phyloP scores from a whole-genome alignment of 1,140 invertebrate species.

The Platyura marginata region DNA sequence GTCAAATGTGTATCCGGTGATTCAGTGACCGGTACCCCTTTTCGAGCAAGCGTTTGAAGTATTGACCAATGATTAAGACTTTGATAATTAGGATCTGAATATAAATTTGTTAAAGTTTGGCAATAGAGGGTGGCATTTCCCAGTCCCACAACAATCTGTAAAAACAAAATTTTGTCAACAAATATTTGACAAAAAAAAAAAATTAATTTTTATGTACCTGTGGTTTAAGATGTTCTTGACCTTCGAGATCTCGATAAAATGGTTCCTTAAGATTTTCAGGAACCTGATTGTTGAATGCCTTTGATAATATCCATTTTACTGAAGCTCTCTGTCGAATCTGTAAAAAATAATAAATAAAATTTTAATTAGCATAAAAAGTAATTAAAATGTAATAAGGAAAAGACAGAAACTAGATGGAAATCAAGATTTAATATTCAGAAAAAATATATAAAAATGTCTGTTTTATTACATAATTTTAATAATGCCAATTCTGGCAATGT shows the following conservation, averaged over 20 bases:
- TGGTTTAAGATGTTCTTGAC: conserved; percentile 84
- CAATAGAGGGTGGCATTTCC: conserved; percentile 94
- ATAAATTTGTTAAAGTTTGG: conserved; percentile 86
- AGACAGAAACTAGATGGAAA: no score
- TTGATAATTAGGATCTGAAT: conserved; percentile 89
- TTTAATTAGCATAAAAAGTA: no score
- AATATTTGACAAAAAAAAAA: no score
- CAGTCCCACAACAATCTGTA: conserved; percentile 60
- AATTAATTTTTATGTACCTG: conserved; percentile 29
- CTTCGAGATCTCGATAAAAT: conserved; percentile 90
- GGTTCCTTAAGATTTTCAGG: conserved; percentile 86
- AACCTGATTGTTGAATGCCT: conserved; percentile 90
- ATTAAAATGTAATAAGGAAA: no score
- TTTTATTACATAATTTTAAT: no score
- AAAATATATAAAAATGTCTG: no score
- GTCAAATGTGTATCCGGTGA: conserved; percentile 74
- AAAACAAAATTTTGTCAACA: not conserved
- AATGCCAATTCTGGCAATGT: no score
- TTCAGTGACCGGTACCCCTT: conserved; percentile 76
- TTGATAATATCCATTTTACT: conserved; percentile 91
- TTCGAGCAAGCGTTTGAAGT: conserved; percentile 75
- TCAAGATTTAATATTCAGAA: no score
- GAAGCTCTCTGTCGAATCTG: conserved; percentile 94
- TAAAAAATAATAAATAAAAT: not conserved
- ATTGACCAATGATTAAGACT: conserved; percentile 90